phyloP scores from a whole-genome alignment of 2,113 vertebrate species.

The Cochlearius cochlearius region DNA sequence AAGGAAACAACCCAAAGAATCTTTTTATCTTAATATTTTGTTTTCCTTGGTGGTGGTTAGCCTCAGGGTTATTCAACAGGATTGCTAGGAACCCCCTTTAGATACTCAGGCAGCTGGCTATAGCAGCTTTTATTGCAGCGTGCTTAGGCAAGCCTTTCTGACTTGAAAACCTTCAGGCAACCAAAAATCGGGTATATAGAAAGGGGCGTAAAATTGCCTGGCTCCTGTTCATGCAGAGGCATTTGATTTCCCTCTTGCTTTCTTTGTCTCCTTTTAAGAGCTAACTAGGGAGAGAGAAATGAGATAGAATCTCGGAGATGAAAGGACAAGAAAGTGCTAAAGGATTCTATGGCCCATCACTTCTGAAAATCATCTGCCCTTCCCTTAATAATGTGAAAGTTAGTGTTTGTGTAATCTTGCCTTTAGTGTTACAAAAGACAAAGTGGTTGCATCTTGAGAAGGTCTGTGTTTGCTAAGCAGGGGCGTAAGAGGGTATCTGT shows the following conservation, averaged over 20 bases:
- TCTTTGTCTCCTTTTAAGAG: conserved; percentile 16
- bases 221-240: background rate
- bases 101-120: background rate
- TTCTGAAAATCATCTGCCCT: conserved; percentile 2
- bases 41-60: conserved; percentile 31
- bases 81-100: conserved; percentile 6
- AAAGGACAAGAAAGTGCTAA: background rate
- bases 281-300: background rate
- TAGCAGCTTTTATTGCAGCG: conserved; percentile 26
- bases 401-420: background rate
- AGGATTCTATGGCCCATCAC: background rate
- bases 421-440: background rate
- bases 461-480: background rate
- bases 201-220: background rate
- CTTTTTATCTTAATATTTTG: conserved; percentile 46
- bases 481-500: background rate
- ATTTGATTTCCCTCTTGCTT: conserved; percentile 18
- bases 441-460: background rate
- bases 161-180: conserved; percentile 36
- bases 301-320: background rate
- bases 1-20: conserved; percentile 44
- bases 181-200: background rate
- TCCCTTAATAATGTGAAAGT: background rate
- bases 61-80: conserved; percentile 2
- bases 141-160: conserved; percentile 33